Evolutionary conservation across 2,113 vertebrate species (phyloP), one percentile per base, ranked within the genome.

Genomic region (Copsychus sechellarum): DNA sequence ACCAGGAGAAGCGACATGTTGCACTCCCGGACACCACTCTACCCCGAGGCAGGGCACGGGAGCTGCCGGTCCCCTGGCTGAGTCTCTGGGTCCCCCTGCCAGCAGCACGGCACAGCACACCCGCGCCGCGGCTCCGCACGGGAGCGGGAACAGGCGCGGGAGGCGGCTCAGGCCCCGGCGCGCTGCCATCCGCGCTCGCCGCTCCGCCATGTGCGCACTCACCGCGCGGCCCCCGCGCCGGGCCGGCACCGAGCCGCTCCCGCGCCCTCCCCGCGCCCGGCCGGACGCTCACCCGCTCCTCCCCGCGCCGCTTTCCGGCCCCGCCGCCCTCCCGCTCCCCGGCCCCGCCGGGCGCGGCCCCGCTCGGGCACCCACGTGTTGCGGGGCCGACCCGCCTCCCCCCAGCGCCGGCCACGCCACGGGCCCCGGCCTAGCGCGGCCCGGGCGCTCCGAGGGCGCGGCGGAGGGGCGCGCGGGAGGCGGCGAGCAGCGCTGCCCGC

Each of bases 81-180:
- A 40, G 29, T 57, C 96, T 83, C 95, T 42, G 89, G 84, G 89
- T 91, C 96, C 91, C 95, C 91, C 96, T 95, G 93, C 23, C 96
- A 77, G 95, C 89, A 36, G 90, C 86, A 38, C 48, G 13, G 83
- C 93, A 80, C 89, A 91, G 4, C 81, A 81, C 90, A 38, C 1
- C n/a, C 56, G 3, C 7, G 42, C 67, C 84, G 43, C 73, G 22
- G 76, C 88, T 57, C 82, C 34, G 48, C 82, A 19, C 78, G 31
- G 11, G 9, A 51, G 86, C 71, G 62, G 26, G 42, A 45, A 54
- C 23, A 15, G 79, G 82, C 85, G 80, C 81, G 81, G 74, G 69
- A 84, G 81, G 31, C 79, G 31, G 70, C 78, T 88, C 81, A 71
- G 90, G 89, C 91, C 91, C 38, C 33, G 6, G 24, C 48, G 43